Base-by-base conservation (phyloP, 2,797 vertebrate species). In the Antrozous pallidus region DNA sequence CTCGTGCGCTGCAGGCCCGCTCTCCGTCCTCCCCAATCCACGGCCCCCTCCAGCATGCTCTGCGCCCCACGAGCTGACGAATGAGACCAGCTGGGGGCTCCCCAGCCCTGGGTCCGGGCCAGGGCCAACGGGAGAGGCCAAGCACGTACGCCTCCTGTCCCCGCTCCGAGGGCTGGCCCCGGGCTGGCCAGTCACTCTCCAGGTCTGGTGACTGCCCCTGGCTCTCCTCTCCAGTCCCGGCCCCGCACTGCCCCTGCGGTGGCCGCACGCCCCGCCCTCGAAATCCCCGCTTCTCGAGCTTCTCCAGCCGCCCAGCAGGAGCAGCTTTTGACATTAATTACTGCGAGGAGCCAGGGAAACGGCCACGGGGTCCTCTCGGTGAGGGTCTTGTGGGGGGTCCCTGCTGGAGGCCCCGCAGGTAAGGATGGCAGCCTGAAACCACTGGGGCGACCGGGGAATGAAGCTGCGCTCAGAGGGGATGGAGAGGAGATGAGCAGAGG, bases 341-440 rank as follows among this genome's bases (percentile, higher is more conserved):
- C 33, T 67, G 13, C 6, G 47, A 65, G 77, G 54, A 82, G 91
- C 47, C 85, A 88, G 81, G 92, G 42, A 97, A 82, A 69, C 79
- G 36, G 71, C 92, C 92, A 96, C 40, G 93, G 82, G 82, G 61
- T 73, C 3, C 77, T 96, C 95, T 0, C 93, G 91, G 97, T 85
- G 88, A 94, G 42, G n/a, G 69, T 79, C 56, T 75, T 38, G 67
- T 47, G 56, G 49, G 54, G 28, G 45, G 73, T 74, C 42, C 38
- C 18, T 61, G 9, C 77, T 16, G 12, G 74, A 16, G n/a, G 49
- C 42, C 24, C 28, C 36, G n/a, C 0, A 70, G 45, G 38, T 17
- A 40, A 58, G 58, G 42, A 36, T 24, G 31, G 11, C 24, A 67
- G 16, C 20, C 12, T 9, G 45, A 65, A 45, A 45, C 3, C 67